These are phyloP conservation scores for Salvelinus alpinus DNA, from an alignment of 2,113 vertebrate species.

Conservation along the genomic window DNA sequence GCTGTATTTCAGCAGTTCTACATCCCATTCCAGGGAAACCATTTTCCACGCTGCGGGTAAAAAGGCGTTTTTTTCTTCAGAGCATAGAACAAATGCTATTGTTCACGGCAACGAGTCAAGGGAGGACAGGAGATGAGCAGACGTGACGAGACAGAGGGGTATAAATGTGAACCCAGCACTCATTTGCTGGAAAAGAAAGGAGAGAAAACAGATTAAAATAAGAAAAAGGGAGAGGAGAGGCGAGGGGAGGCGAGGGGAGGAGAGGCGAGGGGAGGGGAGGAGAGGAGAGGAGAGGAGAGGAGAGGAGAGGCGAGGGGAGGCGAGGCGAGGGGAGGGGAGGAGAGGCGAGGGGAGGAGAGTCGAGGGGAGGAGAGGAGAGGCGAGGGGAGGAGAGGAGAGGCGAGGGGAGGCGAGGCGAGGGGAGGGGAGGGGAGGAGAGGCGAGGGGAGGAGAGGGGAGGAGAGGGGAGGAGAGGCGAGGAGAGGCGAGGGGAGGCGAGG, in stretches of 20 bases:
- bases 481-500: background rate
- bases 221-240: slow-evolving; percentile 32
- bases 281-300: too few species aligned
- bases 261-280: background rate
- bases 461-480: too few species aligned
- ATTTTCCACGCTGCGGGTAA: background rate
- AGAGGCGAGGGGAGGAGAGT: too few species aligned
- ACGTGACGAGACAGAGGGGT: background rate
- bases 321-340: too few species aligned
- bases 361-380: too few species aligned
- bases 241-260: slow-evolving; percentile 10
- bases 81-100: background rate
- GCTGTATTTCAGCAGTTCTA: slow-evolving; percentile 17
- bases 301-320: too few species aligned
- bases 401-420: too few species aligned
- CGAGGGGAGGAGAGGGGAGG: too few species aligned
- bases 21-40: slow-evolving; percentile 23
- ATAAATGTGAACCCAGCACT: background rate
- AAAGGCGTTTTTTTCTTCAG: background rate
- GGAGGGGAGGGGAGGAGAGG: too few species aligned
- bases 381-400: too few species aligned
- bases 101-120: slow-evolving; percentile 12
- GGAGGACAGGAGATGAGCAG: slow-evolving; percentile 21
- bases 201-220: slow-evolving; percentile 31
- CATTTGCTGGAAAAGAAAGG: slow-evolving; percentile 12